Base-by-base conservation (phyloP, 2,113 vertebrate genomes). In the Pholis gunnellus region DNA sequence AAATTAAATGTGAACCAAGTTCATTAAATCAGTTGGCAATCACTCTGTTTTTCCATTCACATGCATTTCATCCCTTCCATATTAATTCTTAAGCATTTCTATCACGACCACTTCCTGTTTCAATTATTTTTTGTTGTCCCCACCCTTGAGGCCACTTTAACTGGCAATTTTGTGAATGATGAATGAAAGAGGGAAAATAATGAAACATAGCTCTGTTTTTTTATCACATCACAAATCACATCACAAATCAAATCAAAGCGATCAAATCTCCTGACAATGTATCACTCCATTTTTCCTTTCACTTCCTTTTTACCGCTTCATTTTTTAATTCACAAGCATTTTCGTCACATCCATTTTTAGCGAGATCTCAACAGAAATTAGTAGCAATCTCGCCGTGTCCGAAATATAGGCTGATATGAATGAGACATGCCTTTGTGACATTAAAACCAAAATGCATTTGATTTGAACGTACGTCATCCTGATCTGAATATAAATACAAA, bases 401-500 rank as follows among this genome's bases (percentile, higher is more conserved):
- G 2, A 25, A 42, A 54, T 29, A 54, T 29, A 65, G 40, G 44
- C 46, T 59, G 40, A 8, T 46, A 14, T 48, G 8, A 68, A n/a
- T 1, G 52, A 59, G 40, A 34, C 27, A 5, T 59, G 50, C 9
- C 7, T 44, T 48, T 1, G n/a, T 54, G 34, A 56, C 36, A 31
- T n/a, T n/a, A 34, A 61, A 50, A 50, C 6, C 20, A 61, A 77
- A 56, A 60, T 22, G 7, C 34, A n/a, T 52, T 52, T 52, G 20
- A 52, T 52, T 52, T 57, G n/a, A 11, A 6, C n/a, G 9, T 25
- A 7, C 18, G 44, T 2, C 9, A 34, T 25, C 18, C 54, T 72
- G 29, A 73, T 46, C 64, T 40, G 42, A 46, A 71, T 38, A n/a
- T 18, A n/a, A 15, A 83, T 14, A 25, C 20, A 42, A 52, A 69